Evolutionary conservation across 1,140 invertebrate species (phyloP).

Genomic region (Ephestia elutella): DNA sequence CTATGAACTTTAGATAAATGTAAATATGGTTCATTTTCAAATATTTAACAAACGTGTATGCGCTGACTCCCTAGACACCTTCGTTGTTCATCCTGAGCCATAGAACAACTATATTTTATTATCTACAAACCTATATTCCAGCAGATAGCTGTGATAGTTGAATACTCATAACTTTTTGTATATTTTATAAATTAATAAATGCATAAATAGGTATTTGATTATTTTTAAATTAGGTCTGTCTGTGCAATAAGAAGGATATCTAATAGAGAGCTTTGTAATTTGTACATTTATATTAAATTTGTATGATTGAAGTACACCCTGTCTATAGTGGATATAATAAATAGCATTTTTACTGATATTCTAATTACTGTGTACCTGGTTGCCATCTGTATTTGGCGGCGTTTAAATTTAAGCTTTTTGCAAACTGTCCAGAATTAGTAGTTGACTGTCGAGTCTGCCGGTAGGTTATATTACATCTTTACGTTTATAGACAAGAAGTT

Average conservation of each 20-base stretch:
- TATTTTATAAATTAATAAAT: constrained; percentile 10
- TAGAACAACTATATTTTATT: background rate
- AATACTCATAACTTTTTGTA: constrained; percentile 14
- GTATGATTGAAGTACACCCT: constrained; percentile 24
- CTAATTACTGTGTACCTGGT: constrained; percentile 43
- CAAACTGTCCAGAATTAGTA: constrained; percentile 28
- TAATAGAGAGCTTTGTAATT: constrained; percentile 30
- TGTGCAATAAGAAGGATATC: constrained; percentile 25
- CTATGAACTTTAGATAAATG: no score
- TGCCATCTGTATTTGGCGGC: constrained; percentile 31
- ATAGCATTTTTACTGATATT: constrained; percentile 32
- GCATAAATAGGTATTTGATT: constrained; percentile 8
- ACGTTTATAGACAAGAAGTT: constrained; percentile 4
- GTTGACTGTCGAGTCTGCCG: constrained; percentile 14
- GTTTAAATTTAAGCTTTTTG: constrained; percentile 31
- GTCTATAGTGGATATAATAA: constrained; percentile 20
- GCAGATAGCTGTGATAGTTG: constrained; percentile 15
- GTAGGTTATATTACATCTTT: background rate
- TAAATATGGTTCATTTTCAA: no score
- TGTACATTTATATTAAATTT: constrained; percentile 31
- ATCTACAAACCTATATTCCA: constrained; percentile 6
- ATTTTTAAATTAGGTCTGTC: constrained; percentile 12
- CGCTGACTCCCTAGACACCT: no score
- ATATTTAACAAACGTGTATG: no score
- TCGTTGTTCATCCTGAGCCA: background rate